Evolutionary conservation across 1,140 invertebrate genomes (phyloP).

Genomic region (Rhopalosiphum maidis): DNA sequence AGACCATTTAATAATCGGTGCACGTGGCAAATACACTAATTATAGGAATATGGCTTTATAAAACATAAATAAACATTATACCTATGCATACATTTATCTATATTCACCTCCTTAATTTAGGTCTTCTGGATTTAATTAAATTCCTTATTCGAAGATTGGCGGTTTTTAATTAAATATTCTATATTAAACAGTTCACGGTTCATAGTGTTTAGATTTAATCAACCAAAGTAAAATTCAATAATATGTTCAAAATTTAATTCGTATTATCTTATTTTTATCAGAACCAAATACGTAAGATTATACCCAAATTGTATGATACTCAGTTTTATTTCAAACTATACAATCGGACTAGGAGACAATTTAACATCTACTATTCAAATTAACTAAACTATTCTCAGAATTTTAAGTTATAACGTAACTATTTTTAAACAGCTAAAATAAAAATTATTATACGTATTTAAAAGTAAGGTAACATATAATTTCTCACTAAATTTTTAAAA

Average conservation of each 20-base stretch:
- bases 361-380: background rate
- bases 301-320: background rate
- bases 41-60: too few species aligned
- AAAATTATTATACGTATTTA: background rate
- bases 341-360: background rate
- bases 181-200: too few species aligned
- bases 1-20: too few species aligned
- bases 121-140: background rate
- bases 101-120: background rate
- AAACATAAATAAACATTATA: too few species aligned
- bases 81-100: background rate
- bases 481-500: background rate
- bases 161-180: background rate
- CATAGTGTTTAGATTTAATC: background rate
- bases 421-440: background rate
- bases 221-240: background rate
- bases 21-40: too few species aligned
- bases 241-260: background rate
- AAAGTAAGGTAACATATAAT: background rate
- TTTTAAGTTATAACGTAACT: too few species aligned
- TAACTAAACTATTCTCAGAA: background rate
- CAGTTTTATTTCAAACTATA: background rate
- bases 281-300: background rate
- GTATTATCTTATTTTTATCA: background rate
- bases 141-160: background rate